A percentile compares a stretch with the other conserved stretches of the same genome.
These are phyloP conservation scores for Hypselothyrea guttata DNA, from an alignment of 2,888 invertebrate species.

Conservation along the genomic window DNA sequence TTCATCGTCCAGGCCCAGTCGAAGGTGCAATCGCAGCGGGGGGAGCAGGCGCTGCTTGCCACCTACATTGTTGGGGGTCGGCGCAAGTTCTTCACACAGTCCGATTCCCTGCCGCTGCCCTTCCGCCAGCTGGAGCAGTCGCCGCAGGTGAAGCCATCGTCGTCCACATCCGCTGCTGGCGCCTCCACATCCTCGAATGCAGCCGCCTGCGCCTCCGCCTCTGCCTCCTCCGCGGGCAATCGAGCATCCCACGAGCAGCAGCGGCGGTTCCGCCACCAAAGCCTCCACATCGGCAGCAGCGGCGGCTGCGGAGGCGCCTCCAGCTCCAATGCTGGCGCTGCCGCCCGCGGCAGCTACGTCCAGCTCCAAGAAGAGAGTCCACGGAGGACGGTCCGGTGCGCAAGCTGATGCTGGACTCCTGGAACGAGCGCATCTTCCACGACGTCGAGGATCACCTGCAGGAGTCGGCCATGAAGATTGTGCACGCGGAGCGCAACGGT, in stretches of 20 bases:
- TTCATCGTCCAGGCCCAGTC: slow-evolving; percentile 96
- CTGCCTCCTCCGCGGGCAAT: slow-evolving; percentile 42
- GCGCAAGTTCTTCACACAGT: slow-evolving; percentile 99
- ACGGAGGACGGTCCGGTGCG: slow-evolving; percentile 96
- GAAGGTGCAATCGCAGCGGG: slow-evolving; percentile 93
- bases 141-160: slow-evolving; percentile 86
- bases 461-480: slow-evolving; percentile 98
- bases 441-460: slow-evolving; percentile 96
- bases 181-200: slow-evolving; percentile 51
- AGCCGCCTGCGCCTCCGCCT: slow-evolving; percentile 26
- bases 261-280: slow-evolving; percentile 61
- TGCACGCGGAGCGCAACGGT: slow-evolving; percentile 97
- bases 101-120: slow-evolving; percentile 97
- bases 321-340: slow-evolving; percentile 4
- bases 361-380: too few species aligned
- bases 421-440: slow-evolving; percentile 98
- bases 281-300: slow-evolving; percentile 49
- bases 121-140: slow-evolving; percentile 96
- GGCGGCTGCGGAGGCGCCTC: slow-evolving; percentile 24
- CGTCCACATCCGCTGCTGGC: slow-evolving; percentile 51
- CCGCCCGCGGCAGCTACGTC: slow-evolving; percentile 37
- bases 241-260: slow-evolving; percentile 54
- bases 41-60: slow-evolving; percentile 96
- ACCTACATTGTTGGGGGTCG: slow-evolving; percentile 99
- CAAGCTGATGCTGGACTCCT: slow-evolving; percentile 98